Base-by-base conservation (phyloP, 2,797 vertebrate species). In the Spondyliosoma cantharus region DNA sequence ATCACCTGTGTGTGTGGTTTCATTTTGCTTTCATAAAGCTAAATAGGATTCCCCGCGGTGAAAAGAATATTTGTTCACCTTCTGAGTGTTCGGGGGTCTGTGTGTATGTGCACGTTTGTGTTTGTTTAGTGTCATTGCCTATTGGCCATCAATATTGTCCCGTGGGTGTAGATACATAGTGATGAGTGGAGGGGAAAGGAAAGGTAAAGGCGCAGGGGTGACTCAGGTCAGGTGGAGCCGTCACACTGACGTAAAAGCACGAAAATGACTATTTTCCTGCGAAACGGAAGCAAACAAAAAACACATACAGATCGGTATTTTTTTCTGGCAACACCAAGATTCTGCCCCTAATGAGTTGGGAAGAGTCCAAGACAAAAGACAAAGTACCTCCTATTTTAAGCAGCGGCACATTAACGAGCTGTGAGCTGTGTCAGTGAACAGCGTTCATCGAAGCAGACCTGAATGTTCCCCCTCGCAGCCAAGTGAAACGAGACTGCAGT, bases 21-120 rank as follows among this genome's bases (percentile, higher is more conserved):
- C 49, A 83, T 82, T 84, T 86, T 64, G 57, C 76, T 74, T 84
- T 90, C 76, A 89, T 87, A 81, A 81, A 87, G 71, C 67, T 65
- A 80, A 85, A 88, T 48, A 11, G 45, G 57, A 85, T 76, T 76
- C 64, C 87, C 76, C 0, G 14, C 25, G 68, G 79, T 65, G 54
- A 64, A 45, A 61, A 75, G 78, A 74, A 83, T 89, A 76, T 90
- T 74, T 83, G 70, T 71, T 85, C 67, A 62, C 45, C 64, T 68
- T 86, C 27, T 52, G 70, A 53, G 67, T 63, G 56, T 81, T 58
- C 49, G 48, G 24, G 57, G 62, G 53, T 49, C 19, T 54, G n/a
- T 65, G 45, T 66, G 52, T 48, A 27, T 48, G 61, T 46, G 32
- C 29, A 15, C 27, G 53, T 65, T 15, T 27, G 53, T 54, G 29